phyloP scores from a whole-genome alignment of 2,113 vertebrate species.

The Alligator mississippiensis region DNA sequence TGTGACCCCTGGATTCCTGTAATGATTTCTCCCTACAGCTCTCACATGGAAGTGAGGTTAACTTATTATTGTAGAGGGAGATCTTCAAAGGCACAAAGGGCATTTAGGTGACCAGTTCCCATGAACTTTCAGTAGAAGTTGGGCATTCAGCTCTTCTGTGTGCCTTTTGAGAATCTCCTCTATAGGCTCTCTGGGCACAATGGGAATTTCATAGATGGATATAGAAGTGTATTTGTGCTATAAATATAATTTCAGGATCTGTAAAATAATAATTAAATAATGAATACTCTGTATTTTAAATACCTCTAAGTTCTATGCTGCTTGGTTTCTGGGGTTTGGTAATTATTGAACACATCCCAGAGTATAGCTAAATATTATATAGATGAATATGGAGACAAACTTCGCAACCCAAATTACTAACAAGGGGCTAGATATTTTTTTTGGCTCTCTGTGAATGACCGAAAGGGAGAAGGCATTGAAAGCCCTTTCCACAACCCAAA shows the following conservation, averaged over 20 bases:
- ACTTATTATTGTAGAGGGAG: not conserved
- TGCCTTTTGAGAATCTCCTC: not conserved
- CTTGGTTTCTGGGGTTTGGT: not conserved
- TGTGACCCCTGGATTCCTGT: no score
- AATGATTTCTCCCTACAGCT: not conserved
- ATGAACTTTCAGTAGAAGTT: not conserved
- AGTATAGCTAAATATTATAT: not conserved
- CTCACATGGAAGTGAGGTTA: not conserved
- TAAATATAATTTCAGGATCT: not conserved
- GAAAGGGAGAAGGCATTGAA: not conserved
- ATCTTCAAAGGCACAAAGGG: not conserved
- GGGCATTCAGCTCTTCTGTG: not conserved
- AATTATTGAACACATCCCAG: not conserved
- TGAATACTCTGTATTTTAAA: not conserved
- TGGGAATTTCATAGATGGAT: not conserved
- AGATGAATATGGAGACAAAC: not conserved
- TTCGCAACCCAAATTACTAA: not conserved
- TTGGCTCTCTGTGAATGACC: slow-evolving; percentile 19
- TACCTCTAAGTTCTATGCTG: not conserved
- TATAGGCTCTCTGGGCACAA: not conserved
- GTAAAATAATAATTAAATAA: not conserved
- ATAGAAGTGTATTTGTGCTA: not conserved
- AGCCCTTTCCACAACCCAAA: not conserved
- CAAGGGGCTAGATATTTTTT: slow-evolving; percentile 27
- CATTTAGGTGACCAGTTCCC: not conserved